phyloP scores from a whole-genome alignment of 1,140 invertebrate genomes.

The Pissodes strobi region DNA sequence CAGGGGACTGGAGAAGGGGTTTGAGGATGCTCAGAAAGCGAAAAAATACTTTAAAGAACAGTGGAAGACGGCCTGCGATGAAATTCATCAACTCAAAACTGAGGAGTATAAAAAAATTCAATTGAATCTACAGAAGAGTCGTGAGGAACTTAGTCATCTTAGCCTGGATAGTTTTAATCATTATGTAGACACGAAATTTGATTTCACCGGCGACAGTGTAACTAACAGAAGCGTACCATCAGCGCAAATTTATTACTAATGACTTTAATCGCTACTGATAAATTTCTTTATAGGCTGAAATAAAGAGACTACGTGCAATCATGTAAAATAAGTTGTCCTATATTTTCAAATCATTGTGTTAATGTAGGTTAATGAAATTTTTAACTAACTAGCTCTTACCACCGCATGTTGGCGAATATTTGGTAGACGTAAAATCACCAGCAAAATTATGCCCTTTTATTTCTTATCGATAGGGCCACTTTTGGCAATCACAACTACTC shows the following conservation, averaged over 20 bases:
- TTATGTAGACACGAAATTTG: neutral
- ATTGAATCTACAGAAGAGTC: slow-evolving; percentile 56
- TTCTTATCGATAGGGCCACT: too few species aligned
- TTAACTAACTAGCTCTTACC: too few species aligned
- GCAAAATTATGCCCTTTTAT: too few species aligned
- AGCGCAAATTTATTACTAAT: neutral
- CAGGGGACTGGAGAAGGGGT: slow-evolving; percentile 59
- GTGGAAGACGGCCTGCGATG: slow-evolving; percentile 58
- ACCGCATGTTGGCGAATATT: too few species aligned
- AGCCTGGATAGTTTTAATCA: slow-evolving; percentile 36
- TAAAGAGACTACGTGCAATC: too few species aligned
- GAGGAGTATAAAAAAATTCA: slow-evolving; percentile 58
- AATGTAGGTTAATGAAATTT: too few species aligned
- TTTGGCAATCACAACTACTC: too few species aligned
- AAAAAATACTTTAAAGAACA: slow-evolving; percentile 62
- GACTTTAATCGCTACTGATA: too few species aligned
- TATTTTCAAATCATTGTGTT: too few species aligned
- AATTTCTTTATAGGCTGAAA: too few species aligned
- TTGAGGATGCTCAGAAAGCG: slow-evolving; percentile 55
- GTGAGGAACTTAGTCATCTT: slow-evolving; percentile 55
- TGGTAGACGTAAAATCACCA: too few species aligned
- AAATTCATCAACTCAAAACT: slow-evolving; percentile 59
- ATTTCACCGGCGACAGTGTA: neutral
- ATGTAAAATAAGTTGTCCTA: too few species aligned
- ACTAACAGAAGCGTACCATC: slow-evolving; percentile 2